Conservation (phyloP, 2,113 vertebrate genomes). For the Coturnix japonica region DNA sequence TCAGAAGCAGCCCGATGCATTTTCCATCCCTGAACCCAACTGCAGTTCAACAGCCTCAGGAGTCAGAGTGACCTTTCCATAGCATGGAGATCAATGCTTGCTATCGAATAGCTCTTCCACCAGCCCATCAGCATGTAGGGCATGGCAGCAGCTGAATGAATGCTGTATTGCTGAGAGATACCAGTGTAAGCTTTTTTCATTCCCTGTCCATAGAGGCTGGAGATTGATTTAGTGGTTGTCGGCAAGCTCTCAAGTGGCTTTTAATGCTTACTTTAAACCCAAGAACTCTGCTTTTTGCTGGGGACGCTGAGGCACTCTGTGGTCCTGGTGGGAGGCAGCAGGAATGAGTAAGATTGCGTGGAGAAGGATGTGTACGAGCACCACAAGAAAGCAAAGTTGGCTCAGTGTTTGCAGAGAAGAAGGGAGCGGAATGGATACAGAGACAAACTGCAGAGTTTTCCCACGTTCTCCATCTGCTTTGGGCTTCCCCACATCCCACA, state of each 20-base stretch:
- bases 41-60: background rate
- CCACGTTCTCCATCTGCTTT: background rate
- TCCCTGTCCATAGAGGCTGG: background rate
- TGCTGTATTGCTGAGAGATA: background rate
- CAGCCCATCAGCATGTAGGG: constrained; percentile 26
- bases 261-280: background rate
- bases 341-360: background rate
- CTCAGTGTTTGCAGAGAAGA: constrained; percentile 15
- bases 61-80: constrained; percentile 37
- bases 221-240: constrained; percentile 19
- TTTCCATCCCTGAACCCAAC: background rate
- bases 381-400: constrained; percentile 9
- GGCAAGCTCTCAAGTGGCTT: constrained; percentile 29
- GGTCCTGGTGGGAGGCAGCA: constrained; percentile 15
- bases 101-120: constrained; percentile 12
- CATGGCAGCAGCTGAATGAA: background rate
- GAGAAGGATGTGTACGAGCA: background rate
- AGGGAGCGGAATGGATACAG: background rate
- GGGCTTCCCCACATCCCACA: background rate
- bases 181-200: background rate
- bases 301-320: background rate
- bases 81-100: constrained; percentile 7
- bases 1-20: background rate
- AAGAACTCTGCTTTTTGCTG: background rate
- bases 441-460: background rate